A percentile compares a stretch with the other conserved stretches of the same genome.
Conservation (phyloP, 1,140 invertebrate genomes). For the Akabosia matsudoensis region DNA sequence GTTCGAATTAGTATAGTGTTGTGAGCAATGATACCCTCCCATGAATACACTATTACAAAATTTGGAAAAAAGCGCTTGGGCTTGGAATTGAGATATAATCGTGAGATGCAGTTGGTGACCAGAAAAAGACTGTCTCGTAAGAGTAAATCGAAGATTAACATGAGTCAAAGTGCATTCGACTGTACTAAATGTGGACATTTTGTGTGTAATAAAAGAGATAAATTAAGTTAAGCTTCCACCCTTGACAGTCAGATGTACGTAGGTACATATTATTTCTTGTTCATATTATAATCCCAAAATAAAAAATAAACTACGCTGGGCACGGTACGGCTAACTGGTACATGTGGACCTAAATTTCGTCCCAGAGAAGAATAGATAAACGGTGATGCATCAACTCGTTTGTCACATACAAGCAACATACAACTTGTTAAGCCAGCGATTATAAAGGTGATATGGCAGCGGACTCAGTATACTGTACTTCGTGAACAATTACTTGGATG, state of each 20-base stretch:
- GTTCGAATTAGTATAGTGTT: too few relatives aligned
- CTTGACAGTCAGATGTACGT: not conserved
- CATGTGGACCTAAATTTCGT: not conserved
- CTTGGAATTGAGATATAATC: too few relatives aligned
- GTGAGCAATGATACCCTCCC: too few relatives aligned
- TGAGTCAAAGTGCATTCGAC: not conserved
- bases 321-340: too few relatives aligned
- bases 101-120: too few relatives aligned
- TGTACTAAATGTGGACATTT: not conserved
- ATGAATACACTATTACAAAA: too few relatives aligned
- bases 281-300: conserved; percentile 13
- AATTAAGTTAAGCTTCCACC: not conserved
- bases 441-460: conserved; percentile 13
- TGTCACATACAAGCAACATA: not conserved
- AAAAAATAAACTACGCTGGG: conserved; percentile 3
- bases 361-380: not conserved
- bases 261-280: too few relatives aligned
- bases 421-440: conserved; percentile 10
- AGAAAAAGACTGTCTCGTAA: not conserved
- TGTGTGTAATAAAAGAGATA: not conserved
- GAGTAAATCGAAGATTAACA: not conserved
- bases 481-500: too few relatives aligned
- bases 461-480: not conserved
- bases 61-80: too few relatives aligned
- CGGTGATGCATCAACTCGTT: not conserved